Evolutionary conservation across 2,797 vertebrate genomes (phyloP).

Genomic region (Perodicticus potto): DNA sequence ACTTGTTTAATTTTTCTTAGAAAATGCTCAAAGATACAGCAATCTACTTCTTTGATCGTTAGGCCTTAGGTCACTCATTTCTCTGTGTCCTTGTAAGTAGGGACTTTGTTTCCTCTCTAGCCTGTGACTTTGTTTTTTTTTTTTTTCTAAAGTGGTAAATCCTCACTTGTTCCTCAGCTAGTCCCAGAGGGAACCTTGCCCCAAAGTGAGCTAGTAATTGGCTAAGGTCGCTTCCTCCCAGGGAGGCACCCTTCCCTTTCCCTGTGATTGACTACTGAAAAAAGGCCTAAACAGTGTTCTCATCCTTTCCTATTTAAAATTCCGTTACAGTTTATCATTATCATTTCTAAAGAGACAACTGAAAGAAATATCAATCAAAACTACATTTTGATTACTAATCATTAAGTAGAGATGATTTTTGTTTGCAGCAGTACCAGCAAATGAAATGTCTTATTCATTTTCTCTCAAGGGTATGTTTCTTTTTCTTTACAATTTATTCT

Average conservation of each 20-base stretch:
- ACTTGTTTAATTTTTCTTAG: slow-evolving; percentile 32
- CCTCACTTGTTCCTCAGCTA: neutral
- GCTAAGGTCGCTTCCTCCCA: neutral
- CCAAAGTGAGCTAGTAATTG: neutral
- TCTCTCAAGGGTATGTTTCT: neutral
- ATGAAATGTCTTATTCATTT: neutral
- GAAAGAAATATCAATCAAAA: neutral
- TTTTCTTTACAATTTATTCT: neutral
- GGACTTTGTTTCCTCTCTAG: slow-evolving; percentile 41
- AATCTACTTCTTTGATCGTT: neutral
- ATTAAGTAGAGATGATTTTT: neutral
- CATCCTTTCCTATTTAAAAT: neutral
- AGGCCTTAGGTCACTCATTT: neutral
- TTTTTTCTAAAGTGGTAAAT: neutral
- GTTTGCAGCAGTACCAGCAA: neutral
- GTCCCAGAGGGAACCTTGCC: neutral
- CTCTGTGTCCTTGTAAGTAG: slow-evolving; percentile 40
- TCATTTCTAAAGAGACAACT: neutral
- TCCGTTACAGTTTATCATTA: neutral
- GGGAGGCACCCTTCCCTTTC: neutral
- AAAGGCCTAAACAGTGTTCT: neutral
- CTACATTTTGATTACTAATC: neutral
- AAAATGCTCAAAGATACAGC: slow-evolving; percentile 3
- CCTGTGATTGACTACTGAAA: neutral
- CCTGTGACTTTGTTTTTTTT: neutral